Percentiles rank a stretch among this genome's conserved stretches.
phyloP scores from a whole-genome alignment of 1,140 invertebrate genomes.

The Pogonomyrmex barbatus region DNA sequence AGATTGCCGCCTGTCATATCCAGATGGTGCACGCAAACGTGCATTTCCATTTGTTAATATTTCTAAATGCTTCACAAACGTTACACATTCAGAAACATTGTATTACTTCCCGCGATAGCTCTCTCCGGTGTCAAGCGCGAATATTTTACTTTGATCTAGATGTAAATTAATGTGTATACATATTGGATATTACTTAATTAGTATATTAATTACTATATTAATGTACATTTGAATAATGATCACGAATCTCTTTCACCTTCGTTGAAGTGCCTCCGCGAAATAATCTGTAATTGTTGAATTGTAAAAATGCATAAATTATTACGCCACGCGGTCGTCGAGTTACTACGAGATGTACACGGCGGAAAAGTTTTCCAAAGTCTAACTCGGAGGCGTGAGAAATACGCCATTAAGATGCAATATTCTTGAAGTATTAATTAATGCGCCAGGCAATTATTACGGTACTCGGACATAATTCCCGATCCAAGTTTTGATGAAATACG shows the following conservation, averaged over 20 bases:
- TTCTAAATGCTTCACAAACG: slow-evolving; percentile 19
- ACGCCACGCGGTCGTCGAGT: neutral
- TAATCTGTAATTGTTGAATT: neutral
- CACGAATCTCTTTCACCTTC: neutral
- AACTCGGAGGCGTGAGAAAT: slow-evolving; percentile 10
- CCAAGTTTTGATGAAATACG: slow-evolving; percentile 55
- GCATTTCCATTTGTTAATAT: slow-evolving; percentile 47
- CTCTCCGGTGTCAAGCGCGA: neutral
- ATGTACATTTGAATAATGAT: neutral
- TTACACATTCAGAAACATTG: neutral
- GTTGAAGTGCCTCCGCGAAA: neutral
- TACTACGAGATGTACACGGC: neutral
- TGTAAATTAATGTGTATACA: neutral
- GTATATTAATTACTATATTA: neutral
- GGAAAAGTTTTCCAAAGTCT: slow-evolving; percentile 31
- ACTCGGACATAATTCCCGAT: slow-evolving; percentile 35
- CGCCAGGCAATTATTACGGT: slow-evolving; percentile 42
- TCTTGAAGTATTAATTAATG: slow-evolving; percentile 53
- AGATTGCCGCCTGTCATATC: slow-evolving; percentile 38
- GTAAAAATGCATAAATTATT: neutral
- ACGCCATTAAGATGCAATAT: slow-evolving; percentile 17
- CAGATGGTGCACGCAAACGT: slow-evolving; percentile 33
- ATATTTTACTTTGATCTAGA: slow-evolving; percentile 15
- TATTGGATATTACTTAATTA: slow-evolving; percentile 2
- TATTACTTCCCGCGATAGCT: slow-evolving; percentile 1